Percentiles rank a stretch among this genome's conserved stretches.
These are phyloP conservation scores for Silurus asotus DNA, from an alignment of 2,113 vertebrate species.

Conservation along the genomic window DNA sequence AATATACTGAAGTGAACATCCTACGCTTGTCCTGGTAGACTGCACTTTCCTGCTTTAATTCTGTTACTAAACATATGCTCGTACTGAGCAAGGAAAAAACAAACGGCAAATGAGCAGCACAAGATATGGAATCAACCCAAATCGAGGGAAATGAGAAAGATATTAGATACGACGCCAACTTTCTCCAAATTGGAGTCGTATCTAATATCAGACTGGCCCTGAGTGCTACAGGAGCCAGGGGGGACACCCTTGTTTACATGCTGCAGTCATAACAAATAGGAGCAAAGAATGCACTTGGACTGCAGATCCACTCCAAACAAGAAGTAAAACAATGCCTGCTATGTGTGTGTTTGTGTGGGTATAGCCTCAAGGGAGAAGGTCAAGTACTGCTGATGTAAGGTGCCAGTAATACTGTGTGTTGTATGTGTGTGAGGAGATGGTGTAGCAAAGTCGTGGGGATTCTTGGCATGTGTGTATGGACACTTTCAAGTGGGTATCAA, in stretches of 20 bases:
- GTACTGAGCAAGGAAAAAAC: background rate
- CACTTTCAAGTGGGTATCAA: background rate
- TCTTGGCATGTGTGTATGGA: constrained; percentile 18
- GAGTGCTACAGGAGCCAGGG: constrained; percentile 44
- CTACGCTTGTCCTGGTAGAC: background rate
- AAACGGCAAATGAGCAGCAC: background rate
- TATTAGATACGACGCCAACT: background rate
- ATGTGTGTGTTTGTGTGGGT: constrained; percentile 44
- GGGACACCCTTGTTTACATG: constrained; percentile 64
- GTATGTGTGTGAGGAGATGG: constrained; percentile 5
- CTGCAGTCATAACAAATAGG: constrained; percentile 65
- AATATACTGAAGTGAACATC: background rate
- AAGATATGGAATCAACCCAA: background rate
- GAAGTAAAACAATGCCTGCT: constrained; percentile 66
- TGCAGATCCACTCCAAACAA: constrained; percentile 45
- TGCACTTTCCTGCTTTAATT: background rate
- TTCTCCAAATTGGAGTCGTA: constrained; percentile 14
- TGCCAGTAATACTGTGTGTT: constrained; percentile 66
- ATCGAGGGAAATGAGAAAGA: constrained; percentile 12
- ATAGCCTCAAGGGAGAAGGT: constrained; percentile 62
- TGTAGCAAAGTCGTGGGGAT: constrained; percentile 11
- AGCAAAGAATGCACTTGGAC: constrained; percentile 64
- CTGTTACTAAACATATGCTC: background rate
- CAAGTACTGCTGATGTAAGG: constrained; percentile 70
- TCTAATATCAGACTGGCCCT: constrained; percentile 20